Evolutionary conservation across 2,888 invertebrate species (phyloP).

Genomic region (Ditula angustiorana): DNA sequence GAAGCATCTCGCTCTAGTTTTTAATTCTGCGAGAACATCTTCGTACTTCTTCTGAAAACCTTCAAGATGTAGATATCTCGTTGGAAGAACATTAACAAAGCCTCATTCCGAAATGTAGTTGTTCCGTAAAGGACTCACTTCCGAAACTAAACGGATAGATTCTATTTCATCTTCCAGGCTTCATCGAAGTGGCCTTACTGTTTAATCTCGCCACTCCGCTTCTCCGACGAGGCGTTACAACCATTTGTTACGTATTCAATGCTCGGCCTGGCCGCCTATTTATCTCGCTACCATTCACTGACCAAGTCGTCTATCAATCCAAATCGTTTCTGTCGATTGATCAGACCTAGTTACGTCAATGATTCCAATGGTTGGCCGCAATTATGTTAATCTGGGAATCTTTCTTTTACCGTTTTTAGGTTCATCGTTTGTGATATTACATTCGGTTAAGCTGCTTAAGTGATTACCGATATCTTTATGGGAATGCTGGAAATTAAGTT

Average conservation of each 20-base stretch:
- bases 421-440: not conserved
- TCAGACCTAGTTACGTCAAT: constrained; percentile 55
- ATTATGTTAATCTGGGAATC: constrained; percentile 45
- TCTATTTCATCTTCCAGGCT: not conserved
- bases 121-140: too few species aligned
- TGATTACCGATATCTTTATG: not conserved
- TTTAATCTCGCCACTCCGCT: constrained; percentile 2
- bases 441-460: not conserved
- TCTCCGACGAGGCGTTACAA: constrained; percentile 52
- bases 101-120: too few species aligned
- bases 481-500: not conserved
- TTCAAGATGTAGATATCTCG: too few species aligned
- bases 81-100: too few species aligned
- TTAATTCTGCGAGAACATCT: too few species aligned
- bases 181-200: constrained; percentile 16
- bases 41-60: too few species aligned
- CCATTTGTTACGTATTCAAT: constrained; percentile 78
- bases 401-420: constrained; percentile 19
- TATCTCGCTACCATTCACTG: constrained; percentile 69
- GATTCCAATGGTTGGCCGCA: constrained; percentile 34
- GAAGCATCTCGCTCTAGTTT: too few species aligned
- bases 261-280: constrained; percentile 61
- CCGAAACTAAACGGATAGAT: not conserved
- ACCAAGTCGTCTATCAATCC: constrained; percentile 68
- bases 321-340: constrained; percentile 61